A percentile compares a stretch with the other conserved stretches of the same genome.
Conservation (phyloP, 2,888 invertebrate genomes). For the Mesochorus sp. region DNA sequence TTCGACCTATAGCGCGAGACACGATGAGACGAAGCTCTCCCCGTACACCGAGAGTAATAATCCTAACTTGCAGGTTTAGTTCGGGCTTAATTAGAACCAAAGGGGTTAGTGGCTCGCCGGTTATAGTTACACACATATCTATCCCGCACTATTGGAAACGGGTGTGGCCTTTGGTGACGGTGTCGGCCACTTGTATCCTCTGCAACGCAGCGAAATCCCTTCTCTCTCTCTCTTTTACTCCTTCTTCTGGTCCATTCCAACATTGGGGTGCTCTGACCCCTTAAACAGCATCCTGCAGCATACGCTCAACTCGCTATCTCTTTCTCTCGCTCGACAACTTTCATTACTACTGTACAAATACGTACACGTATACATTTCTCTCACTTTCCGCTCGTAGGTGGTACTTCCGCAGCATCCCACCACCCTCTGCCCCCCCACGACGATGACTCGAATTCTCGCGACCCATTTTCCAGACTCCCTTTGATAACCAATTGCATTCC, state of each 20-base stretch:
- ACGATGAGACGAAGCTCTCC: conserved; percentile 34
- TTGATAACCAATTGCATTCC: conserved; percentile 37
- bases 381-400: not conserved
- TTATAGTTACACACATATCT: conserved; percentile 70
- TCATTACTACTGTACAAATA: not conserved
- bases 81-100: conserved; percentile 79
- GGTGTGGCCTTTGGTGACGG: conserved; percentile 54
- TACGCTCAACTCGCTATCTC: not conserved
- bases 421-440: not conserved
- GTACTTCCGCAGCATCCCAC: not conserved
- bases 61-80: conserved; percentile 79
- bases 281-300: conserved; percentile 15
- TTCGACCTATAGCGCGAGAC: conserved; percentile 36
- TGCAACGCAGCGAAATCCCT: conserved; percentile 44
- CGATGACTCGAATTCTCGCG: not conserved
- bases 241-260: not conserved
- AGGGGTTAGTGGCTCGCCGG: conserved; percentile 73
- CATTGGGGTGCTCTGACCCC: conserved; percentile 39
- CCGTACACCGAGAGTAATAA: conserved; percentile 75
- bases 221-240: conserved; percentile 35
- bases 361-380: not conserved
- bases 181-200: conserved; percentile 64
- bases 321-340: not conserved
- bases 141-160: conserved; percentile 71
- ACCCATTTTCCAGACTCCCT: conserved; percentile 38